Evolutionary conservation across 2,113 vertebrate genomes (phyloP).

Genomic region (Vombatus ursinus): DNA sequence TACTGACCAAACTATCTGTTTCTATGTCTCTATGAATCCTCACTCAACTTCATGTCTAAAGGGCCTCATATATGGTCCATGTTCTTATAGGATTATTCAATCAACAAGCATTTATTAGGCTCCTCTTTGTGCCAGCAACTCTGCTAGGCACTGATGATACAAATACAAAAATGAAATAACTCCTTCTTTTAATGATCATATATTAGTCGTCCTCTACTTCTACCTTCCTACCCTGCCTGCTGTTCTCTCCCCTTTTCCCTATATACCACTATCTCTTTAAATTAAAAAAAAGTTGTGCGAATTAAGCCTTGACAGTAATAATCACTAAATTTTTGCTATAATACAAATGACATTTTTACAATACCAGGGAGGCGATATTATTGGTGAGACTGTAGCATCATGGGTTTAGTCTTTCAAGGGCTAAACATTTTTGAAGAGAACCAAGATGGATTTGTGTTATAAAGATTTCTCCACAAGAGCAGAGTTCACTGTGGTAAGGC

Average conservation of each 20-base stretch:
- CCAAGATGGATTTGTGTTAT: conserved; percentile 14
- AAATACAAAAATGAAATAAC: not conserved
- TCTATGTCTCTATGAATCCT: fast-evolving
- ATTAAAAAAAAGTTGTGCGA: not conserved
- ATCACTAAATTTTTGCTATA: not conserved
- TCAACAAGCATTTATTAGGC: not conserved
- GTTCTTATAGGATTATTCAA: not conserved
- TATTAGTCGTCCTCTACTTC: not conserved
- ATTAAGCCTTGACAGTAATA: not conserved
- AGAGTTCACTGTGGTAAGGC: not conserved
- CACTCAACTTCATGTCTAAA: not conserved
- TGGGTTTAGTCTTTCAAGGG: not conserved
- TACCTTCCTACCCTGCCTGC: not conserved
- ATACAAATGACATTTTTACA: not conserved
- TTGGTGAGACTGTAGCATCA: not conserved
- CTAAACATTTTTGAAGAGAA: not conserved
- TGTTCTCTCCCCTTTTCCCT: not conserved
- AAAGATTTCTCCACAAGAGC: not conserved
- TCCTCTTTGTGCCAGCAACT: not conserved
- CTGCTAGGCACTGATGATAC: not conserved
- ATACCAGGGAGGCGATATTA: not conserved
- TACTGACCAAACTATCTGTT: not conserved
- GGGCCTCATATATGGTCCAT: not conserved
- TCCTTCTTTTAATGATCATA: not conserved
- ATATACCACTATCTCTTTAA: not conserved